Base-by-base conservation (phyloP, 2,797 vertebrate genomes). In the Pangasius krempfi region DNA sequence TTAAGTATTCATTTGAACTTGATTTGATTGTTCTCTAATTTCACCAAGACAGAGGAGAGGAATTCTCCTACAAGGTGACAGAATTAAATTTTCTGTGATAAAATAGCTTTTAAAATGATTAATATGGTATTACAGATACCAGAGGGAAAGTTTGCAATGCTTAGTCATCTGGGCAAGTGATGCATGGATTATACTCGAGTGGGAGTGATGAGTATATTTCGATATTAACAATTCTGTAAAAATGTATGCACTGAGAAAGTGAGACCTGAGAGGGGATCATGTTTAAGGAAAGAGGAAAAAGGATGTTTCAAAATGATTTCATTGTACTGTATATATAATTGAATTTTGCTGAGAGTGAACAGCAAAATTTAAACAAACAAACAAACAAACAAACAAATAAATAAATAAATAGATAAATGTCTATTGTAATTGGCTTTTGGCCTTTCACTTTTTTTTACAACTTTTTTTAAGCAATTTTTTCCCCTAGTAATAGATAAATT, bases 21-120 rank as follows among this genome's bases (percentile, higher is more conserved):
- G 89, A 91, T 91, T 92, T 91, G 90, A 91, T 91, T 91, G 89
- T 91, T 91, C 90, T 86, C 86, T 91, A 91, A 92, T 91, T 92
- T 92, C 86, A 87, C 86, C 47, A 86, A 91, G 91, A 91, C 86
- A 87, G 86, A 90, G 64, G 18, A 89, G 85, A 91, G 85, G 89
- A 52, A 91, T 91, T 91, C 89, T 91, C 82, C 87, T 87, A 87
- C 82, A 90, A 91, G 82, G 85, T 64, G 33, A 92, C 87, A 30
- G 82, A 90, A 91, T 91, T 91, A 90, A 78, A 92, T 90, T 91
- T 89, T 79, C 88, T 88, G 79, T 83, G 86, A 91, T 91, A 92
- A 91, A 92, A 91, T 90, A 86, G 86, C 85, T 86, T 88, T 92
- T 92, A 88, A 91, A 91, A 86, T 89, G 90, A 92, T 92, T 91